Evolutionary conservation across 1,140 invertebrate species (phyloP).

Genomic region (Alviniconcha marisindica): DNA sequence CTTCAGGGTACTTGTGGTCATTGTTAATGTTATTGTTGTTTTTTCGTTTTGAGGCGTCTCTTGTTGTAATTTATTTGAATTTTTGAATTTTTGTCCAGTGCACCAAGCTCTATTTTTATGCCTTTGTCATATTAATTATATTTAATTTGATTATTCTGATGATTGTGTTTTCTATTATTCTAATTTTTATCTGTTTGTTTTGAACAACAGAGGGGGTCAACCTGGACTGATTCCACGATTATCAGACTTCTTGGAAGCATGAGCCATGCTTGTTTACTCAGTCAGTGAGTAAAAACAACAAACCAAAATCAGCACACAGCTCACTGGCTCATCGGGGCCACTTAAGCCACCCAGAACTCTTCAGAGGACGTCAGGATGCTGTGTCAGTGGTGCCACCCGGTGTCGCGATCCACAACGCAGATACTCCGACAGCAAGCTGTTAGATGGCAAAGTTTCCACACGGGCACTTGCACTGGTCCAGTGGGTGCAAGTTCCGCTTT

Average conservation of each 20-base stretch:
- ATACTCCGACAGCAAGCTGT: background rate
- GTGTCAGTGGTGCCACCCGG: background rate
- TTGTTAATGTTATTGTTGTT: slow-evolving; percentile 93
- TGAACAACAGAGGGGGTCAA: too few relatives aligned
- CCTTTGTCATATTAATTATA: background rate
- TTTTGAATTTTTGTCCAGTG: slow-evolving; percentile 85
- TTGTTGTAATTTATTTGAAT: slow-evolving; percentile 25
- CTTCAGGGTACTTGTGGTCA: slow-evolving; percentile 63
- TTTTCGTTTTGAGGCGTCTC: slow-evolving; percentile 73
- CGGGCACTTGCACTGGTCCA: background rate
- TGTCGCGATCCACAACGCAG: background rate
- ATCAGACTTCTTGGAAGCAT: background rate
- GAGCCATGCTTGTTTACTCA: slow-evolving; percentile 15
- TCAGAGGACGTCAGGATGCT: too few relatives aligned
- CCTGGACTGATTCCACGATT: background rate
- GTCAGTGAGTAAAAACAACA: too few relatives aligned
- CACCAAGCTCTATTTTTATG: slow-evolving; percentile 39
- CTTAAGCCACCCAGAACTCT: too few relatives aligned
- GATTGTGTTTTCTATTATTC: background rate
- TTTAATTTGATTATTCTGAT: background rate
- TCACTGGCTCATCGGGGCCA: background rate
- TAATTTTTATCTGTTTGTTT: background rate
- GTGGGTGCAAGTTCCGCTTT: background rate
- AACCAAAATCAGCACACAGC: too few relatives aligned
- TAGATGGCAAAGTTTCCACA: background rate